Conservation (phyloP, 1,140 invertebrate species). For the Drosophila pandora region DNA sequence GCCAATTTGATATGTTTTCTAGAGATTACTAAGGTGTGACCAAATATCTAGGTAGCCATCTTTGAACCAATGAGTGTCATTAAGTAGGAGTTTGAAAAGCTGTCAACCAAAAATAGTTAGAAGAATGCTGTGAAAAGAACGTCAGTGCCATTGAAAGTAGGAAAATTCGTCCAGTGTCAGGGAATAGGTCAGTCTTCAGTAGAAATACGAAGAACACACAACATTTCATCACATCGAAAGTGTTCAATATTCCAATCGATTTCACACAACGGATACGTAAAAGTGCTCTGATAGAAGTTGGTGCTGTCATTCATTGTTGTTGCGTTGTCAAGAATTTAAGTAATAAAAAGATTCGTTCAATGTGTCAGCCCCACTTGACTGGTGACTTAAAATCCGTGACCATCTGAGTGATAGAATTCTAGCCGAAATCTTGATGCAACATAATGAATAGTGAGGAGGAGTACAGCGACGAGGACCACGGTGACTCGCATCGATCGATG, state of each 20-base stretch:
- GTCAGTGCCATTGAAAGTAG: constrained; percentile 87
- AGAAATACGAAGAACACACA: constrained; percentile 59
- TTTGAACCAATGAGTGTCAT: too few species aligned
- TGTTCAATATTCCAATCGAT: constrained; percentile 30
- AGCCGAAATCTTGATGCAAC: neutral
- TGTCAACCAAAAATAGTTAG: neutral
- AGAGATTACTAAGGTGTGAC: too few species aligned
- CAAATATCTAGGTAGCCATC: too few species aligned
- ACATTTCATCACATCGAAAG: constrained; percentile 35
- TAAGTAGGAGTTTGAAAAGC: neutral
- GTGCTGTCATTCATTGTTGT: constrained; percentile 9
- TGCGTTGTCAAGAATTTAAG: constrained; percentile 3
- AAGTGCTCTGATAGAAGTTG: constrained; percentile 1
- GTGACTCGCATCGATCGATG: constrained; percentile 90
- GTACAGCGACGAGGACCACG: constrained; percentile 90
- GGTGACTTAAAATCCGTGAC: neutral
- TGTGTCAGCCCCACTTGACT: constrained; percentile 5
- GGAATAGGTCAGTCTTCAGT: constrained; percentile 45
- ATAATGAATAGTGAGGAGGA: constrained; percentile 94
- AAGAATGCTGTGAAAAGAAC: neutral
- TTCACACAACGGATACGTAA: constrained; percentile 1
- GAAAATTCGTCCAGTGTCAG: constrained; percentile 82
- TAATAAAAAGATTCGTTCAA: constrained; percentile 2
- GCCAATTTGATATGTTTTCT: too few species aligned
- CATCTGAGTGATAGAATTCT: neutral